phyloP scores from a whole-genome alignment of 2,888 invertebrate genomes.

The Digitonthophagus gazella region DNA sequence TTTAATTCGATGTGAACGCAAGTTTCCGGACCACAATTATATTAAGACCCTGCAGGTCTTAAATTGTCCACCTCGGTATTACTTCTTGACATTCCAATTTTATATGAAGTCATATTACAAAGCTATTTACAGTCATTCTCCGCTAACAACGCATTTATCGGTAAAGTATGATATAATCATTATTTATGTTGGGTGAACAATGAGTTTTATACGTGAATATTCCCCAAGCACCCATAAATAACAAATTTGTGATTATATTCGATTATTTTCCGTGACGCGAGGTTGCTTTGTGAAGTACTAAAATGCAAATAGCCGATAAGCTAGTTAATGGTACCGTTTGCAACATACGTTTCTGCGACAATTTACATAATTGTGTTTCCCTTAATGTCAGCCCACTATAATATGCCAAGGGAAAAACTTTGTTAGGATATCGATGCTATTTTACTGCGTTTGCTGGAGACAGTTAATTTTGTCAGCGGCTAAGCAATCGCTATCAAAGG shows the following conservation, averaged over 20 bases:
- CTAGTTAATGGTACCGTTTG: neutral
- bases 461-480: neutral
- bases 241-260: neutral
- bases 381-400: neutral
- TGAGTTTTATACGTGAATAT: neutral
- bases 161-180: neutral
- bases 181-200: neutral
- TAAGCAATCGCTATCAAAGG: neutral
- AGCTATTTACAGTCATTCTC: neutral
- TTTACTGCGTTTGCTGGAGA: neutral
- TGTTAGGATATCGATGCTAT: neutral
- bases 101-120: neutral
- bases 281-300: neutral
- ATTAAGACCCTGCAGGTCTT: neutral
- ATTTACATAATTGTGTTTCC: neutral
- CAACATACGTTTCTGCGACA: neutral
- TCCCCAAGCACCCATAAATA: neutral
- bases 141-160: neutral
- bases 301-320: neutral
- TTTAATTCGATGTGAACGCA: no score
- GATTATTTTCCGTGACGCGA: neutral
- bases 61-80: neutral
- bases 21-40: neutral
- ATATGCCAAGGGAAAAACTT: neutral
- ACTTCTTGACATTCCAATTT: neutral